Evolutionary conservation across 2,888 invertebrate species (phyloP).

Genomic region (Xanthostigma xanthostigma): DNA sequence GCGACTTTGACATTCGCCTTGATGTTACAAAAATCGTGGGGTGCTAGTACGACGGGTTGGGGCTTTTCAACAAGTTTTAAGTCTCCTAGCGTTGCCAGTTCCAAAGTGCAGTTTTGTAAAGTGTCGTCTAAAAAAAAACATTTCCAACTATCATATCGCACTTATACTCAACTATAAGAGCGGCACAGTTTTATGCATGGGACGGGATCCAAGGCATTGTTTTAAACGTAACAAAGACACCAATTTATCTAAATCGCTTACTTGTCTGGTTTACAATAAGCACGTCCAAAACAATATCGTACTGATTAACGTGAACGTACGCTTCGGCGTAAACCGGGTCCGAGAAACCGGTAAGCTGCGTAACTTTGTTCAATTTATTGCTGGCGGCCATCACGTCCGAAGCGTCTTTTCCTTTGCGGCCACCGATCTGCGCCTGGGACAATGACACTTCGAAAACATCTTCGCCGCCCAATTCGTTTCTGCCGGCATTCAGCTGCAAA

Average conservation of each 20-base stretch:
- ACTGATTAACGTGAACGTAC: constrained; percentile 97
- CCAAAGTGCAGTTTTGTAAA: constrained; percentile 92
- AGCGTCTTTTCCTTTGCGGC: constrained; percentile 18
- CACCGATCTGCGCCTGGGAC: constrained; percentile 71
- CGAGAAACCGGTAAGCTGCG: constrained; percentile 95
- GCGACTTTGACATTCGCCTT: constrained; percentile 99
- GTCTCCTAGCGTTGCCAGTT: constrained; percentile 94
- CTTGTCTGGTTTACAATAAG: constrained; percentile 95
- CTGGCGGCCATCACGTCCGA: constrained; percentile 37
- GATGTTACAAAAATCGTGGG: constrained; percentile 94
- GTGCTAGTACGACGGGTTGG: constrained; percentile 85
- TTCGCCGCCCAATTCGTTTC: constrained; percentile 40
- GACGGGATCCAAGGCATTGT: too few relatives aligned
- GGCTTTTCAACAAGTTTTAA: constrained; percentile 97
- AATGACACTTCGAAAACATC: constrained; percentile 92
- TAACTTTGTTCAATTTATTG: constrained; percentile 60
- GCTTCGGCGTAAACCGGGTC: constrained; percentile 99
- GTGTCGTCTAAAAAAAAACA: constrained; percentile 55
- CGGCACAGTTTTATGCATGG: too few relatives aligned
- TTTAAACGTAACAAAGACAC: too few relatives aligned
- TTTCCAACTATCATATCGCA: too few relatives aligned
- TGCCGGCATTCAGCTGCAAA: constrained; percentile 54
- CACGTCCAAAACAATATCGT: constrained; percentile 96
- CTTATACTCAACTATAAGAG: too few relatives aligned
- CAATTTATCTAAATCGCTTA: constrained; percentile 19